Evolutionary conservation across 2,113 vertebrate species (phyloP).

Genomic region (Conger conger): DNA sequence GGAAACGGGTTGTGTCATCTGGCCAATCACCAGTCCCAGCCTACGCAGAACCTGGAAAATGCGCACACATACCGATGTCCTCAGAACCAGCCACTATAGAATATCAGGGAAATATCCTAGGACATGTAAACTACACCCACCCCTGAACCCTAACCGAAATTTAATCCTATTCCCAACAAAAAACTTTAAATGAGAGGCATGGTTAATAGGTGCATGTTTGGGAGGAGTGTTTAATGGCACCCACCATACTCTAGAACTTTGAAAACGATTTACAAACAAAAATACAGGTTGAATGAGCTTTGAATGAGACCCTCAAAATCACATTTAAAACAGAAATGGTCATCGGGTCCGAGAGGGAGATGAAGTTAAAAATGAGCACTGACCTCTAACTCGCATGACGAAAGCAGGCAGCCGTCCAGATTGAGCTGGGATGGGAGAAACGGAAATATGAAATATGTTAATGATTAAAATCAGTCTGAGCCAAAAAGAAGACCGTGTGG

Average conservation of each 20-base stretch:
- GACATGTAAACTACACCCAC: constrained; percentile 22
- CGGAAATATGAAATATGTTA: not conserved
- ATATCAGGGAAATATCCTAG: not conserved
- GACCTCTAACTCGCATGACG: constrained; percentile 79
- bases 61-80: not conserved
- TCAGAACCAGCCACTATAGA: not conserved
- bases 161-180: not conserved
- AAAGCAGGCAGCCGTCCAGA: constrained; percentile 77
- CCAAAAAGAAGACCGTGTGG: not conserved
- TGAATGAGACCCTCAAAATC: no score
- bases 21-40: constrained; percentile 55
- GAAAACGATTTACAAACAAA: no score
- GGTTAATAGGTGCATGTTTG: no score
- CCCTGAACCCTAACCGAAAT: not conserved
- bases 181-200: no score
- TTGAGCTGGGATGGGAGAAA: constrained; percentile 70
- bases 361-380: constrained; percentile 47
- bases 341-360: not conserved
- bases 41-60: constrained; percentile 70
- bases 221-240: no score
- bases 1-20: constrained; percentile 53
- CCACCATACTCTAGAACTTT: no score
- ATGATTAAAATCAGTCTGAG: not conserved
- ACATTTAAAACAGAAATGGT: no score
- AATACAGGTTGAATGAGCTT: no score